A percentile compares a stretch with the other conserved stretches of the same genome.
phyloP scores from a whole-genome alignment of 2,888 invertebrate genomes.

The Micoletzkya japonica region DNA sequence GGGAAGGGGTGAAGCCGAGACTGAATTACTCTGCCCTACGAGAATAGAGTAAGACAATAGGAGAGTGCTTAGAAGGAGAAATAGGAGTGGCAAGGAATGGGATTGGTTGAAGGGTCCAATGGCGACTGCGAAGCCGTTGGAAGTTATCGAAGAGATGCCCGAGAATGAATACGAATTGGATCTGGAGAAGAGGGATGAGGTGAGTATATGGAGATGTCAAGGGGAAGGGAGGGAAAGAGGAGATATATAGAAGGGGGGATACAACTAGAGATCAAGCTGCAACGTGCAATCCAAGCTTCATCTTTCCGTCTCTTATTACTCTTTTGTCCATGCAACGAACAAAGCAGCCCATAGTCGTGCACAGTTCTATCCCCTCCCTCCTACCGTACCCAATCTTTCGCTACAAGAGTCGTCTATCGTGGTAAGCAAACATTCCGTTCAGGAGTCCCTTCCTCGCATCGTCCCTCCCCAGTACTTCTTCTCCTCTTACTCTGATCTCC shows the following conservation, averaged over 20 bases:
- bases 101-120: no score
- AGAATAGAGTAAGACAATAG: no score
- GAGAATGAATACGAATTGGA: neutral
- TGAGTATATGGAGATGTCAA: neutral
- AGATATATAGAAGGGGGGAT: no score
- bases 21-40: no score
- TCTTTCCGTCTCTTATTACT: neutral
- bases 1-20: no score
- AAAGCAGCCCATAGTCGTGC: neutral
- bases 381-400: neutral
- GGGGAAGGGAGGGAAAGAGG: no score
- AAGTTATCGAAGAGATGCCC: no score
- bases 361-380: neutral
- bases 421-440: slow-evolving; percentile 1
- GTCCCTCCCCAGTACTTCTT: neutral
- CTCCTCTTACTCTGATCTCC: slow-evolving; percentile 13
- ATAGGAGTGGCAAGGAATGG: no score
- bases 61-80: no score
- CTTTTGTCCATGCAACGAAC: neutral
- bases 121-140: no score
- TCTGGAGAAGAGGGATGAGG: neutral
- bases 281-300: no score
- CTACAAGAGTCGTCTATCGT: neutral
- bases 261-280: no score
- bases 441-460: neutral